A percentile compares a stretch with the other conserved stretches of the same genome.
These are phyloP conservation scores for Trilocha varians DNA, from an alignment of 2,888 invertebrate genomes.

Conservation along the genomic window DNA sequence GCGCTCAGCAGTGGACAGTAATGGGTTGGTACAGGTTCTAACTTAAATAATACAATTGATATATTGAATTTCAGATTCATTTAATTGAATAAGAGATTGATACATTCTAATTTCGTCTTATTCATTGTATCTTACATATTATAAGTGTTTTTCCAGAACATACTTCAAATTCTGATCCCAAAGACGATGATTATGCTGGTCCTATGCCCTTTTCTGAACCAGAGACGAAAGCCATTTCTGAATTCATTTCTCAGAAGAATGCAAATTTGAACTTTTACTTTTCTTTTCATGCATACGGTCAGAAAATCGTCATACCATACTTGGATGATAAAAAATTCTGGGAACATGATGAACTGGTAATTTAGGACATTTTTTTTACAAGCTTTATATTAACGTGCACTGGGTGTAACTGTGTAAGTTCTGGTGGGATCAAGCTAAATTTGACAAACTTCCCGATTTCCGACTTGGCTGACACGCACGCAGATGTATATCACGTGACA, in stretches of 20 bases:
- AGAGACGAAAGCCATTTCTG: constrained; percentile 33
- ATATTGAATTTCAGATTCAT: too few species aligned
- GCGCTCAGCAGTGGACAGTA: too few species aligned
- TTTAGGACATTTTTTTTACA: background rate
- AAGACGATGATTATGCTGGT: constrained; percentile 36
- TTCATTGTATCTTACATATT: too few species aligned
- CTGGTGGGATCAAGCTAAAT: too few species aligned
- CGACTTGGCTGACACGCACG: too few species aligned
- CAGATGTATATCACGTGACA: too few species aligned
- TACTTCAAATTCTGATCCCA: constrained; percentile 23
- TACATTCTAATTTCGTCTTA: too few species aligned
- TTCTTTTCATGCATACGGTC: constrained; percentile 77
- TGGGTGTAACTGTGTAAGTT: too few species aligned
- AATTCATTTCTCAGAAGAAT: constrained; percentile 23
- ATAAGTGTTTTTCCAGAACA: constrained; percentile 26
- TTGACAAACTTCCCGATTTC: too few species aligned
- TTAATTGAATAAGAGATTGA: too few species aligned
- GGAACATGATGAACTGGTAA: constrained; percentile 48
- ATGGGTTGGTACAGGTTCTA: too few species aligned
- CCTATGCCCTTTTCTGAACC: constrained; percentile 45
- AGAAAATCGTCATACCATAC: constrained; percentile 73
- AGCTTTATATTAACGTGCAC: background rate
- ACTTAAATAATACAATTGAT: too few species aligned
- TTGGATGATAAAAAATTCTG: constrained; percentile 56
- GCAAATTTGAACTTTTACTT: constrained; percentile 71